phyloP scores from a whole-genome alignment of 2,113 vertebrate species.

The Girardinichthys multiradiatus region DNA sequence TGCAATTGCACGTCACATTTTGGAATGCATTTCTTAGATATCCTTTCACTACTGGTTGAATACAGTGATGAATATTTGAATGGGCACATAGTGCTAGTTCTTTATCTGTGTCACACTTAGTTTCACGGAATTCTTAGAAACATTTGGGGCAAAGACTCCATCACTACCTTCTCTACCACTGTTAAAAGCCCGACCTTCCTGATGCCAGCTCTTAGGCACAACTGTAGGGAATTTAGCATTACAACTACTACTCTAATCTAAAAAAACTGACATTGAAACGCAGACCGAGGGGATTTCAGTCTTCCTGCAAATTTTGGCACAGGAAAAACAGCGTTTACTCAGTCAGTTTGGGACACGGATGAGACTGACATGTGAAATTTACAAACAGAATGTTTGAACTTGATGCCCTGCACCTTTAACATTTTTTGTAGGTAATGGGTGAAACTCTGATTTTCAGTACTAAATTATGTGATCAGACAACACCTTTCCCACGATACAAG shows the following conservation, averaged over 20 bases:
- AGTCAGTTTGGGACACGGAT: neutral
- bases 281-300: constrained; percentile 7
- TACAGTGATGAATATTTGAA: neutral
- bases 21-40: constrained; percentile 4
- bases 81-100: constrained; percentile 53
- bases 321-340: constrained; percentile 10
- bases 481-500: constrained; percentile 22
- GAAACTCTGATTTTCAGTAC: constrained; percentile 4
- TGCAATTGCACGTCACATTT: constrained; percentile 23
- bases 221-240: constrained; percentile 40
- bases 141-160: neutral
- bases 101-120: constrained; percentile 21
- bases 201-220: neutral
- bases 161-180: neutral
- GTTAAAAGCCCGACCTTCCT: constrained; percentile 1
- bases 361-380: constrained; percentile 4
- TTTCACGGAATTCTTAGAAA: constrained; percentile 21
- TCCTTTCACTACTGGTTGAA: neutral
- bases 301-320: constrained; percentile 33
- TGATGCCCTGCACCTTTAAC: neutral
- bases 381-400: neutral
- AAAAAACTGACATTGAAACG: neutral
- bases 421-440: neutral
- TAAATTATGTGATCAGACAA: neutral
- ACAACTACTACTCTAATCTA: constrained; percentile 30